phyloP scores from a whole-genome alignment of 1,140 invertebrate species.

The Harpegnathos saltator region DNA sequence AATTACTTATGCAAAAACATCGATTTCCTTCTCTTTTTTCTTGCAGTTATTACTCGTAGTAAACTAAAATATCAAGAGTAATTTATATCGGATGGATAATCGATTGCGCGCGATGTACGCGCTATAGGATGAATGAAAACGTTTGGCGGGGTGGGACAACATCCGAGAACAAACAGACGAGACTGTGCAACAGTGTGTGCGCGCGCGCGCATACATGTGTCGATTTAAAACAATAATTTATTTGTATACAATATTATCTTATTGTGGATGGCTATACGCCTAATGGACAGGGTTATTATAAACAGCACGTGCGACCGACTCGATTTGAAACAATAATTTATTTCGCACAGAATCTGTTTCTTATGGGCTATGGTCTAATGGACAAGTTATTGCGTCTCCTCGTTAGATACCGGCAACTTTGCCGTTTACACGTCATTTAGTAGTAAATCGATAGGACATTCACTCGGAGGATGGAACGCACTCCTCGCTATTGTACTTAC shows the following conservation, averaged over 20 bases:
- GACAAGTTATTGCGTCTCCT: slow-evolving; percentile 78
- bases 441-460: slow-evolving; percentile 48
- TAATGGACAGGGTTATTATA: slow-evolving; percentile 47
- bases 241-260: slow-evolving; percentile 43
- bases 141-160: too few species aligned
- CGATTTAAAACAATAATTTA: slow-evolving; percentile 63
- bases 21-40: too few species aligned
- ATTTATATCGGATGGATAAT: too few species aligned
- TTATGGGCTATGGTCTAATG: slow-evolving; percentile 73
- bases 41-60: too few species aligned
- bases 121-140: too few species aligned
- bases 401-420: slow-evolving; percentile 59
- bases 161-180: neutral
- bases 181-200: neutral
- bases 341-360: slow-evolving; percentile 71
- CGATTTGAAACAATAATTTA: slow-evolving; percentile 72
- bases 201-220: too few species aligned
- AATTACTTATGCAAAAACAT: too few species aligned
- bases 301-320: slow-evolving; percentile 39
- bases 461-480: too few species aligned
- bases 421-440: slow-evolving; percentile 27
- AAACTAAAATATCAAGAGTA: too few species aligned
- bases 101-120: too few species aligned
- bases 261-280: neutral
- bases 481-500: slow-evolving; percentile 63